A percentile compares a stretch with the other conserved stretches of the same genome.
These are phyloP conservation scores for Erythrolamprus reginae DNA, from an alignment of 2,113 vertebrate species.

Conservation along the genomic window DNA sequence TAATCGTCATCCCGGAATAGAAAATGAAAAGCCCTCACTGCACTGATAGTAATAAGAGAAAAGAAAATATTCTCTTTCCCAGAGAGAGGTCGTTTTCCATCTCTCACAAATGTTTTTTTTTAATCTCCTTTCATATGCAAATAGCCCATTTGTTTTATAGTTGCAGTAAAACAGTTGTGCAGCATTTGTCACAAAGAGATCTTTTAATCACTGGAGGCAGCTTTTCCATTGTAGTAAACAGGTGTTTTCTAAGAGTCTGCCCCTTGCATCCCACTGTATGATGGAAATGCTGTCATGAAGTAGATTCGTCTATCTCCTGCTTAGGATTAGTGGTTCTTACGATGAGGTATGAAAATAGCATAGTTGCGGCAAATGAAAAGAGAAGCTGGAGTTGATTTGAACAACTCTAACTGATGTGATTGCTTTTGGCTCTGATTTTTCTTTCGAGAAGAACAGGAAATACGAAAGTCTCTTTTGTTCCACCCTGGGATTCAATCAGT, in stretches of 20 bases:
- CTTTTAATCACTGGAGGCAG: constrained; percentile 26
- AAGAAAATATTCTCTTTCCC: constrained; percentile 7
- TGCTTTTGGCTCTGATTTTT: constrained; percentile 32
- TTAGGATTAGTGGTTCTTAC: constrained; percentile 38
- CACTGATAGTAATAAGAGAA: constrained; percentile 33
- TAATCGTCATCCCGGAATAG: constrained; percentile 12
- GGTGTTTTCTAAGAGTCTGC: constrained; percentile 37
- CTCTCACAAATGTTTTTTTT: constrained; percentile 26
- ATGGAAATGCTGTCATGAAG: constrained; percentile 31
- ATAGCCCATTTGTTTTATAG: constrained; percentile 49
- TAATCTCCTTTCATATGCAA: constrained; percentile 48
- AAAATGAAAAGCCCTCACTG: neutral
- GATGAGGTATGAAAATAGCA: constrained; percentile 31
- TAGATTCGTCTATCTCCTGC: constrained; percentile 18
- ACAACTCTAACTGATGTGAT: constrained; percentile 34
- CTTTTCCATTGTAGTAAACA: constrained; percentile 43
- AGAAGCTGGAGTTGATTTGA: constrained; percentile 34
- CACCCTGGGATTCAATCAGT: constrained; percentile 47
- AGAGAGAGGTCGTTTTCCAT: constrained; percentile 39
- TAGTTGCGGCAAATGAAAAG: neutral
- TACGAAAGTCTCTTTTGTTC: constrained; percentile 28
- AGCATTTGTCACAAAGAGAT: constrained; percentile 48
- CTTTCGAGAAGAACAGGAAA: constrained; percentile 25
- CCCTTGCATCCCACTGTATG: constrained; percentile 33
- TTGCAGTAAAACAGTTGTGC: constrained; percentile 49